Conservation (phyloP, 2,113 vertebrate genomes). For the Chelonoidis abingdonii region DNA sequence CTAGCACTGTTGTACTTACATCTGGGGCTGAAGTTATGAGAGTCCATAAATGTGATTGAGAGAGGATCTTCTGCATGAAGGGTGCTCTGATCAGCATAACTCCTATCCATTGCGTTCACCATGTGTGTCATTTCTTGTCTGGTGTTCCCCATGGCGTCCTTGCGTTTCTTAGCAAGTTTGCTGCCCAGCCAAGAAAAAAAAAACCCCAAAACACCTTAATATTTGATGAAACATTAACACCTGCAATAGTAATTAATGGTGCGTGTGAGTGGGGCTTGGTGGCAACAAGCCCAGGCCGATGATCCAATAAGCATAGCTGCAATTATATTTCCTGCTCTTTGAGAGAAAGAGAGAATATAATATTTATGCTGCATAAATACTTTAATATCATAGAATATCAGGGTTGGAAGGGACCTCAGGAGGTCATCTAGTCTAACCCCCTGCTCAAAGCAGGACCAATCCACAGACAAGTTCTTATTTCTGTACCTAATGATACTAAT, state of each 20-base stretch:
- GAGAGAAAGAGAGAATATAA: neutral
- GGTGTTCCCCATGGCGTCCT: constrained; percentile 94
- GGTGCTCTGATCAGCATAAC: constrained; percentile 97
- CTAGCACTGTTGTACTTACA: constrained; percentile 85
- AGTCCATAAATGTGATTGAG: constrained; percentile 98
- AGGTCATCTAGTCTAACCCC: too few species aligned
- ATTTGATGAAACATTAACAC: neutral
- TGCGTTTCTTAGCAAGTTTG: constrained; percentile 98
- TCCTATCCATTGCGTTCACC: constrained; percentile 98
- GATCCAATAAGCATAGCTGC: neutral
- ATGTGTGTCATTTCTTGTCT: constrained; percentile 99
- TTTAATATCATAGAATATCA: neutral
- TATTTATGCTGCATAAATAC: neutral
- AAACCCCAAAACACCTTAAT: constrained; percentile 31
- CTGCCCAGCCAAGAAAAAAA: constrained; percentile 83
- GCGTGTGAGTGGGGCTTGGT: neutral
- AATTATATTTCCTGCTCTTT: neutral
- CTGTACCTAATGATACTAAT: neutral
- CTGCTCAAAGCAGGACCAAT: too few species aligned
- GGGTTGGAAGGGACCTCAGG: too few species aligned
- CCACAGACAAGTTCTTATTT: constrained; percentile 20
- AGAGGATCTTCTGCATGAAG: constrained; percentile 95
- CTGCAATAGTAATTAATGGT: neutral
- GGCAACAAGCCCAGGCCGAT: neutral
- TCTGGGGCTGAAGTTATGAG: constrained; percentile 96